phyloP scores from a whole-genome alignment of 2,797 vertebrate species.

The Falco columbarius region DNA sequence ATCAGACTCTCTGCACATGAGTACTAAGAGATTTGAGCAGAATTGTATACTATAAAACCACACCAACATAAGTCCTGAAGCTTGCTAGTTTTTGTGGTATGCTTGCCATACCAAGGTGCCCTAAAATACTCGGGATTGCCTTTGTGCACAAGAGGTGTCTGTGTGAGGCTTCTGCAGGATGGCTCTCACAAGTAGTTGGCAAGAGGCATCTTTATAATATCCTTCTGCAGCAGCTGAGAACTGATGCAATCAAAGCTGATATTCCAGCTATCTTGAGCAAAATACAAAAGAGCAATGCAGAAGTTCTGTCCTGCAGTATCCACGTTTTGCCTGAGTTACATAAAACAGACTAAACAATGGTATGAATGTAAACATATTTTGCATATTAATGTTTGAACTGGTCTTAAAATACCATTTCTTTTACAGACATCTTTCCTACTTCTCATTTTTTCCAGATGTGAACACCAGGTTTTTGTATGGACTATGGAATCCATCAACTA shows the following conservation, averaged over 20 bases:
- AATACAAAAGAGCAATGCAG: not conserved
- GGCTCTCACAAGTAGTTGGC: not conserved
- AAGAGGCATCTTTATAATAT: not conserved
- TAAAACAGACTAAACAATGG: not conserved
- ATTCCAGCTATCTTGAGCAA: not conserved
- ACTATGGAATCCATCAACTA: not conserved
- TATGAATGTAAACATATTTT: not conserved
- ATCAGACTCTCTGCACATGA: rapidly evolving
- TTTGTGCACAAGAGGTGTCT: not conserved
- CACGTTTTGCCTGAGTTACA: not conserved
- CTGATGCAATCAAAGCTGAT: not conserved
- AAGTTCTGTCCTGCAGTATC: not conserved
- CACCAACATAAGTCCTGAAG: not conserved
- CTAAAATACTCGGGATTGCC: not conserved
- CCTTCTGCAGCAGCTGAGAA: not conserved
- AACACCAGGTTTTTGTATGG: not conserved
- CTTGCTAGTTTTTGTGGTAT: not conserved
- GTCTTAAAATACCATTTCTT: not conserved
- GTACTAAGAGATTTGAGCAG: not conserved
- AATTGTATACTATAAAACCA: not conserved
- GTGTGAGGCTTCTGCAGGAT: not conserved
- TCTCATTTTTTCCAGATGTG: not conserved
- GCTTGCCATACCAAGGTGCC: not conserved
- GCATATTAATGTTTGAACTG: not conserved
- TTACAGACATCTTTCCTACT: not conserved